phyloP scores from a whole-genome alignment of 2,888 invertebrate species.

The Cerastoderma edule region DNA sequence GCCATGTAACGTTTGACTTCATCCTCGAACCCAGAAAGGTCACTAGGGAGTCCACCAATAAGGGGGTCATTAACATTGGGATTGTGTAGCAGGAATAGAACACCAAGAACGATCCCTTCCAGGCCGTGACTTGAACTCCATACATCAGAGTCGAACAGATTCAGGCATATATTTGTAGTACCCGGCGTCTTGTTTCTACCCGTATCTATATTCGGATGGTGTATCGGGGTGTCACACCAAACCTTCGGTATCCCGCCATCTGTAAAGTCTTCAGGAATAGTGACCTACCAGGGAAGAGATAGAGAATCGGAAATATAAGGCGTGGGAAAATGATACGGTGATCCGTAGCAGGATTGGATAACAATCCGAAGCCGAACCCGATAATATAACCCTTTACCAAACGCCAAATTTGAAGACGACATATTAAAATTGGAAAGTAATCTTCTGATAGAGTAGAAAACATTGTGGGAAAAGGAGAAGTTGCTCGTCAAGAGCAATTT shows the following conservation, averaged over 20 bases:
- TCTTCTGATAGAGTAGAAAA: no score
- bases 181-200: background rate
- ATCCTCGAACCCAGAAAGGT: constrained; percentile 18
- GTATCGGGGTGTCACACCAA: constrained; percentile 43
- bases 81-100: constrained; percentile 35
- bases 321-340: no score
- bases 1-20: constrained; percentile 37
- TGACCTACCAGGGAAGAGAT: constrained; percentile 31
- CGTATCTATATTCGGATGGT: constrained; percentile 48
- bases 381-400: no score
- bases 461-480: no score
- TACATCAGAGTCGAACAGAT: constrained; percentile 25
- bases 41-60: constrained; percentile 21
- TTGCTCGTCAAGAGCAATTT: no score
- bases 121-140: constrained; percentile 32
- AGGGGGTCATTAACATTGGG: constrained; percentile 36
- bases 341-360: no score
- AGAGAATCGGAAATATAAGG: background rate
- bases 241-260: constrained; percentile 21
- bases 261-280: constrained; percentile 4
- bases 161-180: constrained; percentile 48
- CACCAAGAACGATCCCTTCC: constrained; percentile 34
- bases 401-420: no score
- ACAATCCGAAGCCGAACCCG: no score
- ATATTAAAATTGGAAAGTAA: no score